Evolutionary conservation across 1,140 invertebrate genomes (phyloP).

Genomic region (Pseudomyrmex flavicornis): DNA sequence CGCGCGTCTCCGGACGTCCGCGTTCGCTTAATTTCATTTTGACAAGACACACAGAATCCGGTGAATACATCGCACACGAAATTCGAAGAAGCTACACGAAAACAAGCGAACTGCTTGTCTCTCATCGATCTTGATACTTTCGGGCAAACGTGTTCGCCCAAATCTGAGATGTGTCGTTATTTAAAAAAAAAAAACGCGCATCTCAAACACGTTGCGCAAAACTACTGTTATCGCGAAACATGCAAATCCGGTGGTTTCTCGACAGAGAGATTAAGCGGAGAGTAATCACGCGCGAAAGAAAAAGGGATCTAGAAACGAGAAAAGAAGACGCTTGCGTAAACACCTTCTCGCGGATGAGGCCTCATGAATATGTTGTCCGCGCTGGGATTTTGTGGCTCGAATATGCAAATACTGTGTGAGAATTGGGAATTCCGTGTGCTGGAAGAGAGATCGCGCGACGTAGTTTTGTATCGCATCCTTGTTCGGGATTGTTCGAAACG

Average conservation of each 20-base stretch:
- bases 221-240: not conserved
- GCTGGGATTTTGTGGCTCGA: slow-evolving; percentile 58
- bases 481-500: slow-evolving; percentile 40
- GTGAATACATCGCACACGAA: slow-evolving; percentile 38
- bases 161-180: too few species aligned
- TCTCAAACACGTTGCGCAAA: too few species aligned
- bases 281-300: slow-evolving; percentile 16
- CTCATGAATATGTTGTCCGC: slow-evolving; percentile 71
- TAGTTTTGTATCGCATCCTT: slow-evolving; percentile 25
- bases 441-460: not conserved
- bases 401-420: slow-evolving; percentile 51
- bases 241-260: not conserved
- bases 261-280: slow-evolving; percentile 3
- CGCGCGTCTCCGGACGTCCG: slow-evolving; percentile 17
- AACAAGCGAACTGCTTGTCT: not conserved
- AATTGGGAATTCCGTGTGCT: slow-evolving; percentile 16
- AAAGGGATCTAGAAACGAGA: not conserved
- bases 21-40: slow-evolving; percentile 71
- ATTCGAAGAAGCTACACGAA: slow-evolving; percentile 52
- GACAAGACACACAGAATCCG: slow-evolving; percentile 65
- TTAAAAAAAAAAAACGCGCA: too few species aligned
- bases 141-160: not conserved
- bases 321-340: slow-evolving; percentile 56
- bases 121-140: slow-evolving; percentile 18
- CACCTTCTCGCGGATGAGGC: slow-evolving; percentile 66